Conservation (phyloP, 2,113 vertebrate species). For the Ovis aries region ARS-UI_Ramb_v3.0 NC_056066.1:38391001-38391500, state of each 20-base stretch:
- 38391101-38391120: background rate
- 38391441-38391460: background rate
- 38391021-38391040: background rate
- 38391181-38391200: background rate
- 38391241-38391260: fast-evolving
- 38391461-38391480: background rate
- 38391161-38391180: background rate
- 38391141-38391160: background rate
- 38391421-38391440: background rate
- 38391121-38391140: background rate
- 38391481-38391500: background rate
- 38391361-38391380: background rate
- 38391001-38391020: fast-evolving
- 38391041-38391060: background rate
- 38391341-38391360: background rate
- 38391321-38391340: background rate
- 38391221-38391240: background rate
- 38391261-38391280: background rate
- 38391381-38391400: background rate
- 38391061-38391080: background rate
- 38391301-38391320: background rate
- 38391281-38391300: background rate
- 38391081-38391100: background rate
- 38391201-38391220: background rate
- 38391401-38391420: background rate